Evolutionary conservation across 2,113 vertebrate genomes (phyloP).

Genomic region (Plectropomus leopardus): DNA sequence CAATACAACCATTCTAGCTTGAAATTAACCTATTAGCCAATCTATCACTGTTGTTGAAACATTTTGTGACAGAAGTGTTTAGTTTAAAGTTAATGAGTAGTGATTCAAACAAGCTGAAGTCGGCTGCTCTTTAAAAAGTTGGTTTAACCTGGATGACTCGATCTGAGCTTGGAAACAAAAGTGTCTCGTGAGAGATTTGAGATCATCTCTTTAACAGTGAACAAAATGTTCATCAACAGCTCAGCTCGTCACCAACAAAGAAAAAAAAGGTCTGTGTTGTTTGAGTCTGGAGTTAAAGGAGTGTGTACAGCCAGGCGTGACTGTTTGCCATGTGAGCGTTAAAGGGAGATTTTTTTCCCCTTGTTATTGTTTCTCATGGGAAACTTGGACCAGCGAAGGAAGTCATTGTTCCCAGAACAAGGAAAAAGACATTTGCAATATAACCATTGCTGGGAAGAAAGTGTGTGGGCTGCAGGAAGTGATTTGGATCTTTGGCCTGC

Average conservation of each 20-base stretch:
- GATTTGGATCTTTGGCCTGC: conserved; percentile 13
- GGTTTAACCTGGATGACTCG: conserved; percentile 27
- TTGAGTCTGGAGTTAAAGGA: conserved; percentile 63
- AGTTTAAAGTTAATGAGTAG: conserved; percentile 61
- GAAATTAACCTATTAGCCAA: conserved; percentile 16
- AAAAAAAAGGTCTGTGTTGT: conserved; percentile 49
- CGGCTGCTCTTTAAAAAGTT: not conserved
- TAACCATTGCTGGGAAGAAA: conserved; percentile 12
- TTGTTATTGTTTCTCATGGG: conserved; percentile 72
- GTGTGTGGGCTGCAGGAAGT: conserved; percentile 9
- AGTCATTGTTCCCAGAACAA: conserved; percentile 47
- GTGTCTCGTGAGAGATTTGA: conserved; percentile 17
- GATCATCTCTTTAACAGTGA: conserved; percentile 11
- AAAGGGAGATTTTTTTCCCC: conserved; percentile 34
- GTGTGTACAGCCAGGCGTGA: conserved; percentile 73
- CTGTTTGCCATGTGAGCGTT: conserved; percentile 71
- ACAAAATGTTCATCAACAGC: not conserved
- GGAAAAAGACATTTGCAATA: not conserved
- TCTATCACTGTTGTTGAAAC: conserved; percentile 38
- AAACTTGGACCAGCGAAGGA: conserved; percentile 46
- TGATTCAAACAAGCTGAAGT: conserved; percentile 31
- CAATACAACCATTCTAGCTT: not conserved
- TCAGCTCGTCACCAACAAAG: conserved; percentile 29
- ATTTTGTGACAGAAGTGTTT: conserved; percentile 53
- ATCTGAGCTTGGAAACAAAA: conserved; percentile 5